Conservation (phyloP, 2,888 invertebrate genomes). For the Euspilapteryx auroguttella region DNA sequence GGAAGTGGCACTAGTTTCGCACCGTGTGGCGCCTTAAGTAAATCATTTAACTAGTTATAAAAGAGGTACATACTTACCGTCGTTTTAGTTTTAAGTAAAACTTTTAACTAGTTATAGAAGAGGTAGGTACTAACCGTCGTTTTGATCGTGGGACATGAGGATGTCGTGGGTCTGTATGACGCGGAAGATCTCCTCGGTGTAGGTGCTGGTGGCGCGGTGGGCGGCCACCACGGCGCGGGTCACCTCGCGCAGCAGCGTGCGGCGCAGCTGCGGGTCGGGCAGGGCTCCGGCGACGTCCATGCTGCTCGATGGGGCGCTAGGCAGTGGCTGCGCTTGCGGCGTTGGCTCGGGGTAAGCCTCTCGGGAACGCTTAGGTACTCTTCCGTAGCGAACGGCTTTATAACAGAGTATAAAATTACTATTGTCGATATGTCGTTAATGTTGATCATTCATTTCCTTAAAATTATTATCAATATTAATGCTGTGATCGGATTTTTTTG, state of each 20-base stretch:
- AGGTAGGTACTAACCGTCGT: no score
- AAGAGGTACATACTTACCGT: no score
- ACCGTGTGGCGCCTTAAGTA: no score
- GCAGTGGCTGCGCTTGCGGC: constrained; percentile 1
- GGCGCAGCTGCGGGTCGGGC: constrained; percentile 16
- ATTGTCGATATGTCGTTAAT: no score
- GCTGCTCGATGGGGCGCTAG: neutral
- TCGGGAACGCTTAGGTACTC: constrained; percentile 91
- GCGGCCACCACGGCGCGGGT: constrained; percentile 63
- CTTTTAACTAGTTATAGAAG: no score
- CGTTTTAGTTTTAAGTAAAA: no score
- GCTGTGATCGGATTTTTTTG: no score
- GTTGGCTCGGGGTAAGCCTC: constrained; percentile 54
- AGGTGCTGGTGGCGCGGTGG: constrained; percentile 85
- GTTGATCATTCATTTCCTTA: no score
- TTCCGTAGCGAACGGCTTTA: constrained; percentile 92
- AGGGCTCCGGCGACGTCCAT: constrained; percentile 20
- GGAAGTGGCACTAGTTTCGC: no score
- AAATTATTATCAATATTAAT: no score
- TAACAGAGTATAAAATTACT: constrained; percentile 12
- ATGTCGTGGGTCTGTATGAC: constrained; percentile 16
- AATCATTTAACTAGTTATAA: no score
- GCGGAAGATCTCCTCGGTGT: constrained; percentile 80
- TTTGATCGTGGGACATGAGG: no score
- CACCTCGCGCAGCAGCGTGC: constrained; percentile 17